Conservation (phyloP, 2,888 invertebrate genomes). For the Linyphia triangularis region DNA sequence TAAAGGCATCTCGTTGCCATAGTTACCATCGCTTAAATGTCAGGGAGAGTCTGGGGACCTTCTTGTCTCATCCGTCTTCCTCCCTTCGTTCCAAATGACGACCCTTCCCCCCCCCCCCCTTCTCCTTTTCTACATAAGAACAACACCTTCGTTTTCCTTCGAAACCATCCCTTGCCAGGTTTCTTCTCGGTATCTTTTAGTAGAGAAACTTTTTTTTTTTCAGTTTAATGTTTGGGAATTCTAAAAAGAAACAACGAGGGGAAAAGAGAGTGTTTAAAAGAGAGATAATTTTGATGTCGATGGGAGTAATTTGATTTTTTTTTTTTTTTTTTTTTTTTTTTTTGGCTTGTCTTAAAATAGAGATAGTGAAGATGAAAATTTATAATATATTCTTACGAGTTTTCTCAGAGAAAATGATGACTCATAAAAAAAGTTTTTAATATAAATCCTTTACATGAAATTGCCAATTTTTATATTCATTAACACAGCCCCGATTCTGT, state of each 20-base stretch:
- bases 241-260: not conserved
- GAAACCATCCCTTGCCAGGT: not conserved
- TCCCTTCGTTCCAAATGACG: slow-evolving; percentile 43
- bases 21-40: slow-evolving; percentile 61
- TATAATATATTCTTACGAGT: no score
- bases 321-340: not conserved
- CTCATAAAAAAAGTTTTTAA: no score
- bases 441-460: no score
- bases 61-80: slow-evolving; percentile 63
- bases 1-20: slow-evolving; percentile 62
- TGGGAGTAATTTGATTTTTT: not conserved
- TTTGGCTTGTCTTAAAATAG: not conserved
- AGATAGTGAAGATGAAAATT: not conserved
- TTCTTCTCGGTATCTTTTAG: not conserved
- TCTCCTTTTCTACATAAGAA: not conserved
- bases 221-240: not conserved
- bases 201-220: not conserved
- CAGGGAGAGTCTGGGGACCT: slow-evolving; percentile 60
- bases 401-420: no score
- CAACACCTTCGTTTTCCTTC: not conserved
- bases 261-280: not conserved
- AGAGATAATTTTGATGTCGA: slow-evolving; percentile 12
- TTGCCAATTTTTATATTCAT: no score
- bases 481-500: no score
- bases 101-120: not conserved